These are phyloP conservation scores for Acropora yongei DNA, from an alignment of 64 coral and sea anemone genomes.

Conservation along the genomic window DNA sequence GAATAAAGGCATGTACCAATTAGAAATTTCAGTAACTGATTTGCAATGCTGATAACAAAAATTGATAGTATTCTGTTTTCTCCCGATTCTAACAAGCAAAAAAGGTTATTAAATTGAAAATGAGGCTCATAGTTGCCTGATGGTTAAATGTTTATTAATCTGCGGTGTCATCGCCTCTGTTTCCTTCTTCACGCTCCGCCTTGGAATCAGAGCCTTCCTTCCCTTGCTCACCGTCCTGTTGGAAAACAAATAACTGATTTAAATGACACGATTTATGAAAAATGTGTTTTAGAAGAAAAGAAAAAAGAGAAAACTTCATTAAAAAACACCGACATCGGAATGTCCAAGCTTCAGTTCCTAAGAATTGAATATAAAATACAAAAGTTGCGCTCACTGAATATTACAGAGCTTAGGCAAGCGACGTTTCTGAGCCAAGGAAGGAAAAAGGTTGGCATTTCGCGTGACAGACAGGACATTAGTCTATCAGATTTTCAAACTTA, in stretches of 20 bases:
- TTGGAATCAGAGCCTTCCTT: conserved; percentile 17
- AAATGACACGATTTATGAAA: too few species aligned
- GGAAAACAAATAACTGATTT: not conserved
- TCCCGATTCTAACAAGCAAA: conserved; percentile 27
- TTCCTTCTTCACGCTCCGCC: conserved; percentile 10
- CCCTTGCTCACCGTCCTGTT: conserved; percentile 33
- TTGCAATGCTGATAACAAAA: conserved; percentile 30
- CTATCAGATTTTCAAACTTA: too few species aligned
- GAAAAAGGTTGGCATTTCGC: too few species aligned
- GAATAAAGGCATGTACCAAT: conserved; percentile 9
- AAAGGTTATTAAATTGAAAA: conserved; percentile 35
- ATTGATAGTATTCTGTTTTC: not conserved
- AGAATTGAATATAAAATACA: too few species aligned
- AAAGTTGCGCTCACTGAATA: too few species aligned
- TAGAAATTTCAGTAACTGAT: not conserved
- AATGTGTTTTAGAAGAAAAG: too few species aligned
- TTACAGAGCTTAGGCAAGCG: too few species aligned
- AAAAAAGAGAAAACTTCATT: too few species aligned
- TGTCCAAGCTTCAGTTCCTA: too few species aligned
- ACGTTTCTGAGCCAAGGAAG: too few species aligned
- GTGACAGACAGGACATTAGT: too few species aligned
- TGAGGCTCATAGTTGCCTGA: conserved; percentile 52
- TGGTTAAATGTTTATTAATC: conserved; percentile 14
- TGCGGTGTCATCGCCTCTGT: conserved; percentile 26
- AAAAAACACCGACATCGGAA: too few species aligned